Evolutionary conservation across 2,797 vertebrate species (phyloP).

Genomic region (Periparus ater): DNA sequence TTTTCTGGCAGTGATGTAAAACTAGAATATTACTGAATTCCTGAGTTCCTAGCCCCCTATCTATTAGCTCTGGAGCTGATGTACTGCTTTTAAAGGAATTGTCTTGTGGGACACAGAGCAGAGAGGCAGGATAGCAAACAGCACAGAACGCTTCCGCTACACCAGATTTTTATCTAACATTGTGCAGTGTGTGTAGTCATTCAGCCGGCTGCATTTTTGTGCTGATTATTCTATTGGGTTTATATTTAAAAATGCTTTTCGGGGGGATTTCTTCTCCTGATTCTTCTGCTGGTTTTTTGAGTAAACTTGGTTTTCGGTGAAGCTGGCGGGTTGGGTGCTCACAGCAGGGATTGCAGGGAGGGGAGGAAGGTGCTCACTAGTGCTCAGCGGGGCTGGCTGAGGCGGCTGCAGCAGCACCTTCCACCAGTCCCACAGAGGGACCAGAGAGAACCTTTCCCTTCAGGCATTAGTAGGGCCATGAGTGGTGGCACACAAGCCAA

Average conservation of each 20-base stretch:
- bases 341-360: not conserved
- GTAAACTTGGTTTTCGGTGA: not conserved
- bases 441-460: not conserved
- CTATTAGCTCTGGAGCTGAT: not conserved
- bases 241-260: not conserved
- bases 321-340: not conserved
- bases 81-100: not conserved
- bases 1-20: not conserved
- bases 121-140: not conserved
- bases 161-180: not conserved
- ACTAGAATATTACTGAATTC: not conserved
- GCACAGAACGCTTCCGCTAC: not conserved
- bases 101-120: not conserved
- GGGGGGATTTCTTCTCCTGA: not conserved
- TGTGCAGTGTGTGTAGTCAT: not conserved
- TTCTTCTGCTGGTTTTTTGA: not conserved
- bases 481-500: too few relatives aligned
- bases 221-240: not conserved
- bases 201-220: not conserved
- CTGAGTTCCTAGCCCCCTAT: not conserved
- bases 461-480: too few relatives aligned
- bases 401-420: not conserved
- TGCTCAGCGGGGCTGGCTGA: fast-evolving
- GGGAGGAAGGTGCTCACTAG: not conserved
- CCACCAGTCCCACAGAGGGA: fast-evolving